Evolutionary conservation across 2,113 vertebrate species (phyloP).

Genomic region (Polypterus bichir): DNA sequence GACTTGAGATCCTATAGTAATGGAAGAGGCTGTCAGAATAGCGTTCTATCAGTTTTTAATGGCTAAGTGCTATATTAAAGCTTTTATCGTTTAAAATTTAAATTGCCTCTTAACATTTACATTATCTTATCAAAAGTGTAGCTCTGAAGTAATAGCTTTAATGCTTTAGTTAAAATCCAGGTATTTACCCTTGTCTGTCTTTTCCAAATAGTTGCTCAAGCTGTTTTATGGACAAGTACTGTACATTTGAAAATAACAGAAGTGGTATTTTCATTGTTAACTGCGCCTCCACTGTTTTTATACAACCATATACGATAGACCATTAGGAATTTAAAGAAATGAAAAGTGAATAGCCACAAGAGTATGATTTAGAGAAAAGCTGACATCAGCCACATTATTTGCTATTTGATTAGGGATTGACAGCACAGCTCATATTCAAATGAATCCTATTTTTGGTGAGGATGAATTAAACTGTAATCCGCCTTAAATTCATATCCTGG

Average conservation of each 20-base stretch:
- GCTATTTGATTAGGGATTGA: background rate
- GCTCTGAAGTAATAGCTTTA: background rate
- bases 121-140: background rate
- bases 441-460: background rate
- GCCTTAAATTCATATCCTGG: background rate
- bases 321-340: background rate
- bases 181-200: background rate
- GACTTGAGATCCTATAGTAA: too few relatives aligned
- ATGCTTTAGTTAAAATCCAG: background rate
- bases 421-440: background rate
- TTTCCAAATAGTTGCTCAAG: background rate
- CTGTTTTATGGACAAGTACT: background rate
- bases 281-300: background rate
- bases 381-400: background rate
- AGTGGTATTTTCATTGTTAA: background rate
- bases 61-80: too few relatives aligned
- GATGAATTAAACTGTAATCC: background rate
- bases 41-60: too few relatives aligned
- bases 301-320: background rate
- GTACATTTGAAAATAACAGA: background rate
- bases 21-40: too few relatives aligned
- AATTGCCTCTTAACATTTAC: slow-evolving; percentile 5
- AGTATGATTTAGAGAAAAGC: background rate
- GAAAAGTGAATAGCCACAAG: background rate
- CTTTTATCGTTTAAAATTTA: too few relatives aligned